These are phyloP conservation scores for Psittacula cyanocephala DNA, from an alignment of 2,113 vertebrate genomes.

Conservation along the genomic window DNA sequence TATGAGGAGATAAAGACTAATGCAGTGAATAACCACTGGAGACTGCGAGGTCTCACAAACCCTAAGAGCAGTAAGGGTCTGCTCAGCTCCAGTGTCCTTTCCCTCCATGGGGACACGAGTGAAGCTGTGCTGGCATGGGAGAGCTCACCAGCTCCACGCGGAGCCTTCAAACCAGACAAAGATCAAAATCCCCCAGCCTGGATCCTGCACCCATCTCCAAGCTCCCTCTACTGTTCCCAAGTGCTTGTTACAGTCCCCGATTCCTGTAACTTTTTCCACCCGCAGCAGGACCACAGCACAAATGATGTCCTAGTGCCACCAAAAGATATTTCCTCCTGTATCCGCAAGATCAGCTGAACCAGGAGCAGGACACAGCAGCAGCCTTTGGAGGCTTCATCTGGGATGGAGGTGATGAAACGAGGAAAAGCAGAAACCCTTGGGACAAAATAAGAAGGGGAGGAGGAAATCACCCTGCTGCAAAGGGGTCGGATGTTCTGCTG, in stretches of 20 bases:
- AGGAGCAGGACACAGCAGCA: background rate
- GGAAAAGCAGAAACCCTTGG: background rate
- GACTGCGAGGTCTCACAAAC: background rate
- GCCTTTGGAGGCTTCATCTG: background rate
- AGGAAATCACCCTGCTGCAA: background rate
- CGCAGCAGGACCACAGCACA: background rate
- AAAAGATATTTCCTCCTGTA: background rate
- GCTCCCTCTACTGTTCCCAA: conserved; percentile 46
- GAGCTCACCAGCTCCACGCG: background rate
- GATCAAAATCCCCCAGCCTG: background rate
- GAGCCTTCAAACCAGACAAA: background rate
- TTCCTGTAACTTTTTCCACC: background rate
- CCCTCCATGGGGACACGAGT: background rate
- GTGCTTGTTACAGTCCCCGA: background rate
- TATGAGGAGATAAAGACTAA: background rate
- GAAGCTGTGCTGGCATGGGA: rapidly evolving
- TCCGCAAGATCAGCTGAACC: background rate
- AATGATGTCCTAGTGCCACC: background rate
- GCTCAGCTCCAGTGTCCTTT: rapidly evolving
- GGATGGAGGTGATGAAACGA: background rate
- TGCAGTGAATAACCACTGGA: background rate
- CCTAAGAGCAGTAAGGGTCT: background rate
- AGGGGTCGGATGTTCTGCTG: background rate
- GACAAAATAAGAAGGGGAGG: background rate
- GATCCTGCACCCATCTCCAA: conserved; percentile 27